Percentiles rank a stretch among this genome's conserved stretches.
phyloP scores from a whole-genome alignment of 1,140 invertebrate species.

The Epicauta chinensis region DNA sequence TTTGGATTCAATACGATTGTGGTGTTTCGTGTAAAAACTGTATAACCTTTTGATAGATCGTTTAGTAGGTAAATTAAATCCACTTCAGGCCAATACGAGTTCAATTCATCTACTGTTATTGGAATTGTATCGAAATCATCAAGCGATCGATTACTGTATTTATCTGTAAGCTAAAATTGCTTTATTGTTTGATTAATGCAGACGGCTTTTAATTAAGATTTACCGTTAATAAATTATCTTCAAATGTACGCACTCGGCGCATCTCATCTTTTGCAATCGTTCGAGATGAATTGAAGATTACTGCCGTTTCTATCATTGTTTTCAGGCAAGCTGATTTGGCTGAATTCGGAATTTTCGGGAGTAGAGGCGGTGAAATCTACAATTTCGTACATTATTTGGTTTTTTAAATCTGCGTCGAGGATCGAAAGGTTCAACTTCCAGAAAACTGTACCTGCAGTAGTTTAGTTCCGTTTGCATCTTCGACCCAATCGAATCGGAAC shows the following conservation, averaged over 20 bases:
- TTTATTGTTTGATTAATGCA: too few relatives aligned
- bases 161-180: too few relatives aligned
- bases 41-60: neutral
- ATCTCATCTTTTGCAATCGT: neutral
- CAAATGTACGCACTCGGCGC: neutral
- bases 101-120: neutral
- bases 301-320: too few relatives aligned
- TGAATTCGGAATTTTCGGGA: neutral
- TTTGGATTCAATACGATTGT: neutral
- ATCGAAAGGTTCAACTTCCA: too few relatives aligned
- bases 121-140: too few relatives aligned
- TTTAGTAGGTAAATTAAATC: neutral
- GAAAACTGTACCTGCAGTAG: neutral
- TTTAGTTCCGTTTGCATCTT: constrained; percentile 3
- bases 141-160: too few relatives aligned
- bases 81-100: constrained; percentile 1
- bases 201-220: neutral
- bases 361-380: neutral
- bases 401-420: too few relatives aligned
- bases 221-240: neutral
- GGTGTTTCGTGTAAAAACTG: neutral
- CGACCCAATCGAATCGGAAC: constrained; percentile 1
- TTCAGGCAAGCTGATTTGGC: neutral
- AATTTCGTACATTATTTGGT: neutral
- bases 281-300: too few relatives aligned